Conservation (phyloP, 2,797 vertebrate species). For the Lateolabrax maculatus region DNA sequence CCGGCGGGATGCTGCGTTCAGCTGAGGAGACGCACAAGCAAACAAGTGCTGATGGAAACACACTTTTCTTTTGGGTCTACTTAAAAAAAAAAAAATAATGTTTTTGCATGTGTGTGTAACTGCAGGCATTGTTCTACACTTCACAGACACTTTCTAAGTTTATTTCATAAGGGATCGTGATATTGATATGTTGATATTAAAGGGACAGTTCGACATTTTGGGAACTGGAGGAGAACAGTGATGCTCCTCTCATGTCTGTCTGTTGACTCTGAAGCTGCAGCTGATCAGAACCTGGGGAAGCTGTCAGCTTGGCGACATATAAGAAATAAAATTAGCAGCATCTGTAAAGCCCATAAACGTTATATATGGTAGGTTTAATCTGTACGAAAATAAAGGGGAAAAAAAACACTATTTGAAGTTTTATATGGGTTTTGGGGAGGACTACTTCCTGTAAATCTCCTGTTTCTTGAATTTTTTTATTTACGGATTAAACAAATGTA, state of each 20-base stretch:
- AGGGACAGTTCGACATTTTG: background rate
- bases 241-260: background rate
- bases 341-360: background rate
- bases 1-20: constrained; percentile 35
- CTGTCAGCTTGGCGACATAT: background rate
- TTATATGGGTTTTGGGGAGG: background rate
- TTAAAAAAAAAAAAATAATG: too few relatives aligned
- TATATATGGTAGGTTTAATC: background rate
- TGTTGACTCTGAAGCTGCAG: background rate
- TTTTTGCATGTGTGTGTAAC: too few relatives aligned
- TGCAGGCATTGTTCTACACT: background rate
- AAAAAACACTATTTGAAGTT: background rate
- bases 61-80: background rate
- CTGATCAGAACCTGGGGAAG: background rate
- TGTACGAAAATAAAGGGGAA: background rate
- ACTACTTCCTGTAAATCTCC: background rate
- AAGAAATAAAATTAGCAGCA: background rate
- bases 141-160: background rate
- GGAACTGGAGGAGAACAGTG: background rate
- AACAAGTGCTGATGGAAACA: constrained; percentile 2
- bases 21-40: background rate
- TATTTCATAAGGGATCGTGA: too few relatives aligned
- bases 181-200: background rate
- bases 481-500: too few relatives aligned
- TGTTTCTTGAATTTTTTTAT: too few relatives aligned